These are phyloP conservation scores for Xestobium rufovillosum DNA, from an alignment of 2,888 invertebrate species.

Conservation along the genomic window DNA sequence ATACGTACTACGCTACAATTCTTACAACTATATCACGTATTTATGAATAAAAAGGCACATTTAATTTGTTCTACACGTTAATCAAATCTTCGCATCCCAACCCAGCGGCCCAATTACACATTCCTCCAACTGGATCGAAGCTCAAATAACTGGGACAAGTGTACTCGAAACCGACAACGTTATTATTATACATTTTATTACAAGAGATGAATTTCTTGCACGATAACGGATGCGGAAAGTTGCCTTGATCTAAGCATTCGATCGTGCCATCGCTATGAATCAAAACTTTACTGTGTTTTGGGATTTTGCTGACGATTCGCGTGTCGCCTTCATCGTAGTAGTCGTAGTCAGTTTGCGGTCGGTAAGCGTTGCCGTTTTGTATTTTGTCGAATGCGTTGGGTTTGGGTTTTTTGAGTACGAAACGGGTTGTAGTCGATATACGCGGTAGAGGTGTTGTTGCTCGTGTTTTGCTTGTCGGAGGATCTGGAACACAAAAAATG, in stretches of 20 bases:
- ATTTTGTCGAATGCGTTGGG: conserved; percentile 7
- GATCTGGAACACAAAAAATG: too few relatives aligned
- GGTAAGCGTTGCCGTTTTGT: conserved; percentile 16
- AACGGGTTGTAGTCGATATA: too few relatives aligned
- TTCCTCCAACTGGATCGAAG: conserved; percentile 84
- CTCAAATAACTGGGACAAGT: conserved; percentile 79
- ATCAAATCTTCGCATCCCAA: conserved; percentile 58
- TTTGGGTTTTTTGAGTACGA: too few relatives aligned
- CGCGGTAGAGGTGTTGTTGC: too few relatives aligned
- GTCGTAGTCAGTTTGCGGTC: conserved; percentile 46
- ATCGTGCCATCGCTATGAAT: conserved; percentile 64
- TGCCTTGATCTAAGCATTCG: conserved; percentile 81
- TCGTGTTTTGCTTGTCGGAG: too few relatives aligned
- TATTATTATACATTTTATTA: conserved; percentile 71
- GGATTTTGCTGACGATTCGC: conserved; percentile 48
- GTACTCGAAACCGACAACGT: conserved; percentile 79
- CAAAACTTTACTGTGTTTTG: conserved; percentile 53
- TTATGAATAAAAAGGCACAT: too few relatives aligned
- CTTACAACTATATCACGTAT: neutral
- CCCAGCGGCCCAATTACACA: conserved; percentile 84
- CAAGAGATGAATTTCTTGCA: conserved; percentile 90
- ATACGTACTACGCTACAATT: conserved; percentile 7
- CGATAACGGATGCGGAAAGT: conserved; percentile 83
- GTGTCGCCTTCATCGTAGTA: conserved; percentile 61
- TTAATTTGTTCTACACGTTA: neutral